phyloP scores from a whole-genome alignment of 2,113 vertebrate genomes.

The Anser cygnoides region DNA sequence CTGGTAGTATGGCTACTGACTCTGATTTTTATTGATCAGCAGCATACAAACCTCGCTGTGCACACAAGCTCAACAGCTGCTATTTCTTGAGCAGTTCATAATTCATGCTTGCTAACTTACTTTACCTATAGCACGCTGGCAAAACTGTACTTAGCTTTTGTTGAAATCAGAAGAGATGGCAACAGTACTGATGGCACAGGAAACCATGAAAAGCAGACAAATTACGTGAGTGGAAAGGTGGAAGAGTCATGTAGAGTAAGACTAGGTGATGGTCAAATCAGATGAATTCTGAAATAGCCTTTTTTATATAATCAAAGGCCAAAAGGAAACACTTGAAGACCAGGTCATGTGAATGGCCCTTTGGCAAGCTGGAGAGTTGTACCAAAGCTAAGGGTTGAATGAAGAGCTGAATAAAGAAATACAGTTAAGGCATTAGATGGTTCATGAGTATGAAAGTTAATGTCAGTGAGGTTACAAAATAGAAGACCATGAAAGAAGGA shows the following conservation, averaged over 20 bases:
- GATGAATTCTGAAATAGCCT: background rate
- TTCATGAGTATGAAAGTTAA: background rate
- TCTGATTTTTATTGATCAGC: conserved; percentile 73
- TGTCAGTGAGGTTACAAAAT: background rate
- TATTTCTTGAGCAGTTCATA: conserved; percentile 67
- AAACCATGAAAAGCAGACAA: background rate
- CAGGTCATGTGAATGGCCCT: background rate
- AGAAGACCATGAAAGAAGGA: background rate
- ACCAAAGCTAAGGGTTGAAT: background rate
- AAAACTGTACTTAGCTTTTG: background rate
- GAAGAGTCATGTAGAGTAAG: background rate
- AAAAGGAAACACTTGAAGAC: background rate
- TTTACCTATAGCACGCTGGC: conserved; percentile 30
- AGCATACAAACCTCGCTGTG: conserved; percentile 63
- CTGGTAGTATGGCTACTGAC: conserved; percentile 53
- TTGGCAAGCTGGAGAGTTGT: background rate
- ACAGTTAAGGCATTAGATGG: background rate
- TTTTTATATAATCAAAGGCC: background rate
- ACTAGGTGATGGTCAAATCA: background rate
- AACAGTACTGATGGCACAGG: background rate
- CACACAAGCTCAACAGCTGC: conserved; percentile 67
- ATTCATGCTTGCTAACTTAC: conserved; percentile 56
- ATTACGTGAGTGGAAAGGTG: background rate
- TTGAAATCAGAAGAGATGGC: background rate
- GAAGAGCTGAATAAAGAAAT: background rate